Percentiles rank a stretch among this genome's conserved stretches.
Evolutionary conservation across 2,113 vertebrate genomes (phyloP).

Genomic region (Tamias sibiricus): DNA sequence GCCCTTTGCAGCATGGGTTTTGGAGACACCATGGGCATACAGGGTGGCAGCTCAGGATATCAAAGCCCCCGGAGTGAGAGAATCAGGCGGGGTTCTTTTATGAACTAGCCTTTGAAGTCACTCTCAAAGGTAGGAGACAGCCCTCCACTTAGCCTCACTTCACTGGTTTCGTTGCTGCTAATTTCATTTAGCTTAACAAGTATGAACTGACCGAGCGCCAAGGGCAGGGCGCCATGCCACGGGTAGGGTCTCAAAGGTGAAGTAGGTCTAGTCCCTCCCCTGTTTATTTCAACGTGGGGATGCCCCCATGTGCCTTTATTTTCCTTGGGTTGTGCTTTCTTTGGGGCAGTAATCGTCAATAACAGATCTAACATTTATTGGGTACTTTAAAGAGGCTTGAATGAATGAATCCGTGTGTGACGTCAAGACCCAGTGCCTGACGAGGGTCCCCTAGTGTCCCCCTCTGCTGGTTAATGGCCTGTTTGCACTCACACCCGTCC

Average conservation of each 20-base stretch:
- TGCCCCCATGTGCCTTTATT: not conserved
- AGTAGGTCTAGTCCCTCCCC: not conserved
- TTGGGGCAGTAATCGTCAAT: not conserved
- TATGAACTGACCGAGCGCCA: not conserved
- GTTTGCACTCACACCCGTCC: not conserved
- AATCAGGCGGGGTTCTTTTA: not conserved
- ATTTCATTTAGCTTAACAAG: not conserved
- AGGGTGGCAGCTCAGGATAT: not conserved
- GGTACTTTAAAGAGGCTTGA: not conserved
- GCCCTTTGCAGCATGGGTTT: not conserved
- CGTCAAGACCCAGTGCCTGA: not conserved
- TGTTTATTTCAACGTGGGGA: not conserved
- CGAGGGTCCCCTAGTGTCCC: no score
- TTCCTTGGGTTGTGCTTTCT: not conserved
- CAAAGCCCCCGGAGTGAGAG: not conserved
- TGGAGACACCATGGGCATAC: not conserved
- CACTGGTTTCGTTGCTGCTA: not conserved
- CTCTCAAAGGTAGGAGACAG: not conserved
- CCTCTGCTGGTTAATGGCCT: not conserved
- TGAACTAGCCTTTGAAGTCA: not conserved
- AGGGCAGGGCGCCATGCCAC: not conserved
- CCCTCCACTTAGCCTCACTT: not conserved
- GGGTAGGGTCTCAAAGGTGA: not conserved
- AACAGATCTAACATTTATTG: not conserved
- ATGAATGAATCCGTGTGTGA: not conserved